A percentile compares a stretch with the other conserved stretches of the same genome.
Conservation (phyloP, 2,797 vertebrate genomes). For the Chelon labrosus region DNA sequence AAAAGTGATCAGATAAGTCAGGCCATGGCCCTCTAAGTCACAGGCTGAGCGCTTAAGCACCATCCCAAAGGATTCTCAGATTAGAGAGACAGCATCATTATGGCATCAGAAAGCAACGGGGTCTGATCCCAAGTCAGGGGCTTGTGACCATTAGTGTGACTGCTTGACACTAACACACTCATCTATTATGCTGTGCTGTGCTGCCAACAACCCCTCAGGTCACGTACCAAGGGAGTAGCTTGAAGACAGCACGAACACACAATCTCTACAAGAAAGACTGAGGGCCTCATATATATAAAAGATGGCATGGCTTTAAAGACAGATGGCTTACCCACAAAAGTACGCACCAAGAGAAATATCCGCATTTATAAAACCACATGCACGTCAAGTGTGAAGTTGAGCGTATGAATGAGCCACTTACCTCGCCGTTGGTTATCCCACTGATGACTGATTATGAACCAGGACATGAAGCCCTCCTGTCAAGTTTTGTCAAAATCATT, state of each 20-base stretch:
- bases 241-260: slow-evolving; percentile 41
- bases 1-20: slow-evolving; percentile 75
- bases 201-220: slow-evolving; percentile 63
- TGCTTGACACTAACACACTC: slow-evolving; percentile 56
- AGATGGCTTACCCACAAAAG: too few relatives aligned
- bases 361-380: too few relatives aligned
- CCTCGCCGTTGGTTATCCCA: too few relatives aligned
- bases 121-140: slow-evolving; percentile 60
- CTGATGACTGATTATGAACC: too few relatives aligned
- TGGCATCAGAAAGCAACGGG: slow-evolving; percentile 61
- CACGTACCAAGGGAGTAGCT: slow-evolving; percentile 38
- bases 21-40: slow-evolving; percentile 71
- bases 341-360: too few relatives aligned
- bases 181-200: slow-evolving; percentile 39
- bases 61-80: slow-evolving; percentile 67
- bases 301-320: too few relatives aligned
- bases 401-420: too few relatives aligned
- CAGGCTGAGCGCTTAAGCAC: slow-evolving; percentile 65
- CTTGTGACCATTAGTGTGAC: slow-evolving; percentile 67
- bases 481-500: too few relatives aligned
- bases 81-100: slow-evolving; percentile 75
- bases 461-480: too few relatives aligned
- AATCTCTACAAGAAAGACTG: slow-evolving; percentile 43
- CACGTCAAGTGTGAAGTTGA: too few relatives aligned
- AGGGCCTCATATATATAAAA: slow-evolving; percentile 1